phyloP scores from a whole-genome alignment of 2,888 invertebrate species.

The Nematopogon swammerdamellus region DNA sequence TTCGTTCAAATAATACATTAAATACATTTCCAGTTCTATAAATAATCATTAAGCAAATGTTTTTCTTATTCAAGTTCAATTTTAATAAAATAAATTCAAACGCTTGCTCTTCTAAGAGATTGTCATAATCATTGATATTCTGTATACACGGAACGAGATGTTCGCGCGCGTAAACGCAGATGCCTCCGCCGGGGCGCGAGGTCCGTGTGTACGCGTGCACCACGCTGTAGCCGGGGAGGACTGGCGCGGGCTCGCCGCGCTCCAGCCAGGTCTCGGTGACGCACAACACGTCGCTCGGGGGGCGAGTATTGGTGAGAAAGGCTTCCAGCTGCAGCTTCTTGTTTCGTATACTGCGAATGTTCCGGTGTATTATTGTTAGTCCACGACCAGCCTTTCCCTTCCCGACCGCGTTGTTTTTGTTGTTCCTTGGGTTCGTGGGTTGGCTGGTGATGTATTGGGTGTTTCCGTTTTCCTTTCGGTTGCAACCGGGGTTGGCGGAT shows the following conservation, averaged over 20 bases:
- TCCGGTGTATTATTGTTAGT: neutral
- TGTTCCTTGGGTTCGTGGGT: neutral
- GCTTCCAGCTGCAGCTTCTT: neutral
- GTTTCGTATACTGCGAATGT: neutral
- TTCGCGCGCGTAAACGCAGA: neutral
- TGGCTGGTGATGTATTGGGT: neutral
- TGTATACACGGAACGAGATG: neutral
- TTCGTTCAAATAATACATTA: neutral
- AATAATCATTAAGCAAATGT: neutral
- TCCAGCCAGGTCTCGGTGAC: neutral
- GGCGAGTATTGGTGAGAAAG: neutral
- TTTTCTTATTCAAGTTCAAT: neutral
- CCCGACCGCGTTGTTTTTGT: neutral
- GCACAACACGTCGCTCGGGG: neutral
- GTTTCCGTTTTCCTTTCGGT: neutral
- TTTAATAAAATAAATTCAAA: neutral
- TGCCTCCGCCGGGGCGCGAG: neutral
- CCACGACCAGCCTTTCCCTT: neutral
- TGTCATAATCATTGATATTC: neutral
- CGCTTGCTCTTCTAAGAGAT: neutral
- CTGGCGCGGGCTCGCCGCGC: neutral
- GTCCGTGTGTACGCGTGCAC: neutral
- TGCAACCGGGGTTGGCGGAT: neutral
- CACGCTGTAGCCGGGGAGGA: neutral
- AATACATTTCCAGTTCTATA: neutral